Evolutionary conservation across 2,797 vertebrate species (phyloP), one percentile per base, ranked within the genome.

Genomic region (Xenentodon cancila): DNA sequence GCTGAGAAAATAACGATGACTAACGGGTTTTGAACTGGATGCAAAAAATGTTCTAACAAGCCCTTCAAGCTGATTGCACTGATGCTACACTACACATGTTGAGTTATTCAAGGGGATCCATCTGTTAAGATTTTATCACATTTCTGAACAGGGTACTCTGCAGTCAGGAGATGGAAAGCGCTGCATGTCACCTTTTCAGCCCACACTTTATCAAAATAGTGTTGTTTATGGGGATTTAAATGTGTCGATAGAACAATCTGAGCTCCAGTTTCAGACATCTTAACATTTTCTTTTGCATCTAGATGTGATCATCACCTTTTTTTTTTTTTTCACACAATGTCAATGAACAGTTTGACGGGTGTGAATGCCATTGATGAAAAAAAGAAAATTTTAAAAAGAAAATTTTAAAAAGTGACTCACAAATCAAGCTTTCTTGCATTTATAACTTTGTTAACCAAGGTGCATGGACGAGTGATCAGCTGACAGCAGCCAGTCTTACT

Each of bases 61-160:
- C 17, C 17, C 25, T 34, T 49, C 43, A 50, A 48, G 54, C n/a
- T 53, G 25, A 70, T 52, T 64, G 47, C 49, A 4, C 9, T 37
- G 43, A 54, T n/a, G 20, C 32, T 60, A 49, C 53, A 40, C 22
- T 54, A 15, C 53, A 58, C 62, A 53, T 56, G 57, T 22, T 63
- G 43, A 67, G 19, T 51, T 46, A 44, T 34, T 63, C 37, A 32
- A 69, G 49, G 66, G 40, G 44, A 74, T 62, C 59, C 56, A 73
- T 78, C 58, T 68, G 49, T 60, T 42, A 66, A 46, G 5, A 69
- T 53, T 67, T 62, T 1, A 68, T 76, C 49, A 64, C 9, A 45
- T 7, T 30, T 47, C 20, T 53, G 47, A 64, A 48, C 68, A 19
- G 47, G 48, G 70, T 37, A 46, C 53, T 71, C 21, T 60, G 3